Base-by-base conservation (phyloP, 1,140 invertebrate species). In the Cydia amplana region DNA sequence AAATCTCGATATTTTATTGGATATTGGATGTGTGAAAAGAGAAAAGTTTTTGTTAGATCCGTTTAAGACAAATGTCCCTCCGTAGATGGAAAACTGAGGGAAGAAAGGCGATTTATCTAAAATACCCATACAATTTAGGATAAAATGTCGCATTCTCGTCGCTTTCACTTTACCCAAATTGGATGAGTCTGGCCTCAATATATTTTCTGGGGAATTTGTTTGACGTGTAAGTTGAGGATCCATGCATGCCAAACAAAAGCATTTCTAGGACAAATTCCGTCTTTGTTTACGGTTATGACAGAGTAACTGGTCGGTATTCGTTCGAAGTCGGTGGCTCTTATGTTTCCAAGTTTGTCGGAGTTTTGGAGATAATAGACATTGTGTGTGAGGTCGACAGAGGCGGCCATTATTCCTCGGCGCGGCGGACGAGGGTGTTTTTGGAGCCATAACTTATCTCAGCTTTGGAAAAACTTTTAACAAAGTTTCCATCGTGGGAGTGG, bases 41-140 rank as follows among this genome's bases (percentile, higher is more conserved):
- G 83, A 85, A 91, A 90, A 90, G 83, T 92, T 89, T 78, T 83
- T 82, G 78, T 79, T 82, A 81, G 82, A 88, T 86, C 84, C 84
- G 81, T 88, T 86, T 80, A 84, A 91, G 89, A 91, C 89, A 91
- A 92, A 91, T 90, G 85, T 83, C 82, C 85, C 83, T 88, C 90
- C 89, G 82, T 87, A 88, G 86, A 92, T 90, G 86, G 89, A 79
- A 88, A 92, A 88, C 82, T 86, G 80, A 82, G 81, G 82, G 81
- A 86, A 88, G 88, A 86, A 84, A 87, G 81, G 79, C 85, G 83
- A 91, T 92, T 91, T 91, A 91, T 92, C 86, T 91, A 86, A 92
- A 91, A 92, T 90, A 92, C 90, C 87, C 88, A 90, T 91, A 92
- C 87, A 90, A 89, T 91, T 90, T 87, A 86, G 87, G 85, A 81